Base-by-base conservation (phyloP, 2,888 invertebrate genomes). In the Creontiades dilutus region DNA sequence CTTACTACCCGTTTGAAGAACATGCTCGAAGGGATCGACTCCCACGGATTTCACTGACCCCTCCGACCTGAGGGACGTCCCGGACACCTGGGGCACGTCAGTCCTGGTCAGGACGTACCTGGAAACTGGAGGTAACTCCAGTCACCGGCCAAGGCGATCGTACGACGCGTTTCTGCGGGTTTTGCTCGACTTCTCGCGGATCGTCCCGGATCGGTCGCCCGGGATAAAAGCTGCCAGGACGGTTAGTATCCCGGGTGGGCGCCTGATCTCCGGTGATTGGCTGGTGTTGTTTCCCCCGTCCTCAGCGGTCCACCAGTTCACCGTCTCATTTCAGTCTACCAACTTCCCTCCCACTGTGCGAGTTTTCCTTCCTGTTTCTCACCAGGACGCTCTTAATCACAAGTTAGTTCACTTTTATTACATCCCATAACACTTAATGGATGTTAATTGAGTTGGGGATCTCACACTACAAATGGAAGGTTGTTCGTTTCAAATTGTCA, bases 1-100 rank as follows among this genome's bases (percentile, higher is more conserved):
- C 55, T 89, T 84, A 84, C 82, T 89, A 89, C 13, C 89, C 82
- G 88, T 88, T 88, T 88, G 46, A 80, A 48, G 52, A 88, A 88
- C 88, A 78, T 88, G 47, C 52, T 37, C 37, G 12, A 75, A 52
- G 2, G 52, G 4, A 23, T 52, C 19, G n/a, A 80, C 80, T 68
- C 68, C 68, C 68, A 68, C 68, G 12, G 23, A 68, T 23, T 23
- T 5, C 9, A 68, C 68, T 68, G 68, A 68, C 68, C 61, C 19
- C 68, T 23, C 2, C 23, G 23, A 68, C 68, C 68, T 68, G 23
- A 23, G 68, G 23, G 23, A 68, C 23, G 9, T 23, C 23, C 13
- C 0, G 68, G 68, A n/a, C 27, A n/a, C 68, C 27, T 1, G 68
- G 37, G 68, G 68, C 11, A n/a, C 9, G 23, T 5, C 7, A 23